phyloP scores from a whole-genome alignment of 2,113 vertebrate species.

The Alectura lathami region DNA sequence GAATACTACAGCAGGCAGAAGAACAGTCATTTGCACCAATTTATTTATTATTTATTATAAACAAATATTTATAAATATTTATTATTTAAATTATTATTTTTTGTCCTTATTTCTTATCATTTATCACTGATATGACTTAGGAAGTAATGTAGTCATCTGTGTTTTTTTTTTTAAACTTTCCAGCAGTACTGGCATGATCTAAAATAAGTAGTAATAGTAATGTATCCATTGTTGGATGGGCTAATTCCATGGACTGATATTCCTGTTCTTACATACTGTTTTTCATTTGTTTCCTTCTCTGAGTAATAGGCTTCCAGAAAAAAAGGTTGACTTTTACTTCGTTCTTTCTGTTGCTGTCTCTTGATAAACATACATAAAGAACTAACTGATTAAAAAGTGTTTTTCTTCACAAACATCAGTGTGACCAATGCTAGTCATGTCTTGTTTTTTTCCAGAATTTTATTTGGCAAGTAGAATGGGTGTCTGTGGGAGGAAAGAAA shows the following conservation, averaged over 20 bases:
- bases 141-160: not conserved
- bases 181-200: not conserved
- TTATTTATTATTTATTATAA: too few relatives aligned
- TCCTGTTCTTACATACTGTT: not conserved
- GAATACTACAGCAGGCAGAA: not conserved
- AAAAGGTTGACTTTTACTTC: not conserved
- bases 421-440: not conserved
- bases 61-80: too few relatives aligned
- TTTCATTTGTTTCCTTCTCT: not conserved
- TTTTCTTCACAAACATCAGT: slow-evolving; percentile 24
- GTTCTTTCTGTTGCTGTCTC: not conserved
- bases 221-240: not conserved
- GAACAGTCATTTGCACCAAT: not conserved
- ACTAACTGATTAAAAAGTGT: slow-evolving; percentile 23
- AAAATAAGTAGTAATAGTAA: not conserved
- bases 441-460: slow-evolving; percentile 63
- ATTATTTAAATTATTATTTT: too few relatives aligned
- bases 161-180: not conserved
- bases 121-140: not conserved
- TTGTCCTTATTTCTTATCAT: not conserved
- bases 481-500: slow-evolving; percentile 58
- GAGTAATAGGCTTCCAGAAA: slow-evolving; percentile 23
- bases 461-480: slow-evolving; percentile 46
- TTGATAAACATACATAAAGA: not conserved
- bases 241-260: slow-evolving; percentile 18